These are phyloP conservation scores for Minunthozetes semirufus DNA, from an alignment of 2,888 invertebrate species.

Conservation along the genomic window DNA sequence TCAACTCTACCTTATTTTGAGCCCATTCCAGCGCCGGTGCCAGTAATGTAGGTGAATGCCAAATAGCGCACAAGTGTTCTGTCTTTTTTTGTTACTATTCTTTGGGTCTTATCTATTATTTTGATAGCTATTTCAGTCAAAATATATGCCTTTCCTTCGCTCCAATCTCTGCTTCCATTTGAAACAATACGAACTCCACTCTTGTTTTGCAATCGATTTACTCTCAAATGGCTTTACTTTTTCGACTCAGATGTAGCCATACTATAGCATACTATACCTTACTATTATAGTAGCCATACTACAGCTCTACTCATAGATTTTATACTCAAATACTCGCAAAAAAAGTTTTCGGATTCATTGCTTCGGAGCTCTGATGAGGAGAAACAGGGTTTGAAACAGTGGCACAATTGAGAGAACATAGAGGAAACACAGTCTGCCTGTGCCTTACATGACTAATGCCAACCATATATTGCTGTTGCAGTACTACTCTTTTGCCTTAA, in stretches of 20 bases:
- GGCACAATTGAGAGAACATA: not conserved
- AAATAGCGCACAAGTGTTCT: not conserved
- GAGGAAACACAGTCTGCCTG: not conserved
- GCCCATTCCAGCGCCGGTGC: not conserved
- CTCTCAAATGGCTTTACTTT: not conserved
- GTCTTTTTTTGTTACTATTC: not conserved
- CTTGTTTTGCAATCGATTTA: not conserved
- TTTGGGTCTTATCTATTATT: not conserved
- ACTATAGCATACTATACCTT: not conserved
- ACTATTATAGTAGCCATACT: not conserved
- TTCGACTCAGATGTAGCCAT: not conserved
- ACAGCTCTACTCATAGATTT: not conserved
- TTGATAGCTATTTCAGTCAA: not conserved
- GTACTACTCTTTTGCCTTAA: not conserved
- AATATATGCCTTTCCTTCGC: not conserved
- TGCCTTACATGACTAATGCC: not conserved
- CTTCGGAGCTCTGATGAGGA: too few species aligned
- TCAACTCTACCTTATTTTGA: not conserved
- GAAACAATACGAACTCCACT: not conserved
- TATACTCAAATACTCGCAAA: not conserved
- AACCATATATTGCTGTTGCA: too few species aligned
- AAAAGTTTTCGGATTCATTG: not conserved
- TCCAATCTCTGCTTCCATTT: not conserved
- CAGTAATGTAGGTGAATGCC: conserved; percentile 7
- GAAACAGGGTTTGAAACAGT: not conserved